Percentiles rank a stretch among this genome's conserved stretches.
Evolutionary conservation across 2,797 vertebrate species (phyloP).

Genomic region (Geotrypetes seraphini): DNA sequence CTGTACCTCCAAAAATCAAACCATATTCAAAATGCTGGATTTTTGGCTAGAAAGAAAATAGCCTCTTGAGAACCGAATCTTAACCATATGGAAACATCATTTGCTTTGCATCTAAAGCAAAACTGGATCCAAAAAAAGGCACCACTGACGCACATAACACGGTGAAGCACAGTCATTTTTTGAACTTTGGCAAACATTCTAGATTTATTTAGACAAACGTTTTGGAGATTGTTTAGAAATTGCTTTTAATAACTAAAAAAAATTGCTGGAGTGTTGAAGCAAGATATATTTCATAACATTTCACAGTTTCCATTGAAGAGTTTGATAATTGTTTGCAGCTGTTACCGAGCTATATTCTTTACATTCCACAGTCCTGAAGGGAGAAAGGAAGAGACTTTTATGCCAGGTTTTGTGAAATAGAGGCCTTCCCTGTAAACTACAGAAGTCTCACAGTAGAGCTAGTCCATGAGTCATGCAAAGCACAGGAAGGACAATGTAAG

Average conservation of each 20-base stretch:
- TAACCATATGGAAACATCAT: neutral
- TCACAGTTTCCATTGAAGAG: conserved; percentile 23
- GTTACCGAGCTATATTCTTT: conserved; percentile 37
- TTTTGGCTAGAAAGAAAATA: conserved; percentile 9
- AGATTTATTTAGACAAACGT: neutral
- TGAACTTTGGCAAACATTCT: neutral
- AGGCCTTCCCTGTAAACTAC: conserved; percentile 7
- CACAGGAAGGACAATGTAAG: no score
- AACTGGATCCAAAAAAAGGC: neutral
- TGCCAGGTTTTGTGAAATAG: conserved; percentile 20
- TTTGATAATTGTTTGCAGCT: conserved; percentile 50
- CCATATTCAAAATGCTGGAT: conserved; percentile 19
- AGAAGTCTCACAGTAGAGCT: no score
- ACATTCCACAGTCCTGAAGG: conserved; percentile 27
- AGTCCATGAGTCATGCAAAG: no score
- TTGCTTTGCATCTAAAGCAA: neutral
- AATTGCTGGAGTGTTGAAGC: conserved; percentile 11
- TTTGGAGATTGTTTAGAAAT: conserved; percentile 1
- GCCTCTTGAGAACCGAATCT: conserved; percentile 4
- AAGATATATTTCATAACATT: conserved; percentile 28
- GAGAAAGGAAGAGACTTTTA: conserved; percentile 11
- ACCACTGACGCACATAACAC: neutral
- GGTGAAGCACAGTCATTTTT: neutral
- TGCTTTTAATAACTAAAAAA: no score
- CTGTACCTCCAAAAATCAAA: no score